A percentile compares a stretch with the other conserved stretches of the same genome.
These are phyloP conservation scores for Hydropsyche betteni DNA, from an alignment of 2,888 invertebrate species.

Conservation along the genomic window DNA sequence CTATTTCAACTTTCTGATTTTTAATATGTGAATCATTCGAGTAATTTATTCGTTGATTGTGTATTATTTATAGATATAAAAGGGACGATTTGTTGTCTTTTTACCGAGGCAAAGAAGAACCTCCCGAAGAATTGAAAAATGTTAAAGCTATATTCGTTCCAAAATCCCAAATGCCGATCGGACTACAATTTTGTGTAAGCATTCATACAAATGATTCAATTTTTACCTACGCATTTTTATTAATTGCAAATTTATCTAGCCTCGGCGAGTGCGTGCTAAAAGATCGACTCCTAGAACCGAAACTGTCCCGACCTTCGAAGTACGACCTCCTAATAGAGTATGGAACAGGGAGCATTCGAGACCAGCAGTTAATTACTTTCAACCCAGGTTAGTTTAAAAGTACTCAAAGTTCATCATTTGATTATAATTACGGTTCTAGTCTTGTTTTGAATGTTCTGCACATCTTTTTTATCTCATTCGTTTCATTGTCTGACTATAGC, in stretches of 20 bases:
- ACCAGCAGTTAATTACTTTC: constrained; percentile 19
- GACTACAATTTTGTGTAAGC: constrained; percentile 30
- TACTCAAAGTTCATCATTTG: no score
- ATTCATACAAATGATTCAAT: neutral
- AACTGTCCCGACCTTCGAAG: neutral
- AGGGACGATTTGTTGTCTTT: constrained; percentile 12
- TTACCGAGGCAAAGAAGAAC: constrained; percentile 7
- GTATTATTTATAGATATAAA: constrained; percentile 27
- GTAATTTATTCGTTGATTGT: neutral
- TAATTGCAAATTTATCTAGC: constrained; percentile 5
- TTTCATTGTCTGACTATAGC: no score
- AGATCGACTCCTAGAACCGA: neutral
- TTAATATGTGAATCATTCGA: no score
- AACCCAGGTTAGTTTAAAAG: constrained; percentile 16
- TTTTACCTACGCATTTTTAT: neutral
- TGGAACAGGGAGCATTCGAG: constrained; percentile 11
- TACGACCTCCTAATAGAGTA: neutral
- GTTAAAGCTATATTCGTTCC: constrained; percentile 12
- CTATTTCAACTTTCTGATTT: no score
- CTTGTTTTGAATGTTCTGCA: no score
- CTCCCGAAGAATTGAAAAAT: constrained; percentile 30
- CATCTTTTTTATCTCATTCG: no score
- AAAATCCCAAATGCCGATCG: constrained; percentile 23
- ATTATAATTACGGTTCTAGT: no score
- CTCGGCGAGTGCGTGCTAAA: constrained; percentile 18